Base-by-base conservation (phyloP, 2,888 invertebrate species). In the Cheilosia soror region DNA sequence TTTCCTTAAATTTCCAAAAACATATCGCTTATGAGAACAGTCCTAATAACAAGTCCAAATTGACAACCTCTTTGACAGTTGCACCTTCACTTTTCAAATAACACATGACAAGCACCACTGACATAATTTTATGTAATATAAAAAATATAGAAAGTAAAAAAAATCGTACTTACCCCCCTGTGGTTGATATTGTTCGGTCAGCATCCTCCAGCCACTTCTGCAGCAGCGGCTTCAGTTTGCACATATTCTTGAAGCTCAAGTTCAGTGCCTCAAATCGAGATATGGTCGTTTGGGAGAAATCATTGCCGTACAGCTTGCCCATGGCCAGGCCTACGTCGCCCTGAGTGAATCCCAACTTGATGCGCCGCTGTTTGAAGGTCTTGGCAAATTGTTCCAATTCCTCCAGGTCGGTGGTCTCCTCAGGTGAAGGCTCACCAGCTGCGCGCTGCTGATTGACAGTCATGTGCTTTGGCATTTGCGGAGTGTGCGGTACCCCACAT, bases 201-300 rank as follows among this genome's bases (percentile, higher is more conserved):
- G 98, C 98, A 91, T 99, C 98, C 91, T 98, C 98, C 81, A 99
- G 93, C 99, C 99, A 99, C 93, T 98, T 98, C 92, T 98, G 98
- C 76, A 99, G 94, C 87, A 99, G 93, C 31, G 99, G 99, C 93
- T 99, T 99, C 91, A 99, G 94, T 92, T 99, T 99, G 94, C 99
- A 99, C 99, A 99, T 99, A 93, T 99, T 99, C 93, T 99, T 99
- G 94, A 99, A 99, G 91, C 98, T 98, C 88, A 99, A 94, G 93
- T 99, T 99, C 87, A 99, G 94, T 27, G 99, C 99, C 93, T 99
- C 99, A 93, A 99, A 99, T 92, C 99, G 95, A 84, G 97, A 98
- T 91, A 99, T 99, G 87, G 99, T 99, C 81, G 99, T 99, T 93
- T 99, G 99, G 72, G 98, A 99, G 93, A 99, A 99, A 93, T 99